Base-by-base conservation (phyloP, 1,140 invertebrate species). In the Orius insidiosus region DNA sequence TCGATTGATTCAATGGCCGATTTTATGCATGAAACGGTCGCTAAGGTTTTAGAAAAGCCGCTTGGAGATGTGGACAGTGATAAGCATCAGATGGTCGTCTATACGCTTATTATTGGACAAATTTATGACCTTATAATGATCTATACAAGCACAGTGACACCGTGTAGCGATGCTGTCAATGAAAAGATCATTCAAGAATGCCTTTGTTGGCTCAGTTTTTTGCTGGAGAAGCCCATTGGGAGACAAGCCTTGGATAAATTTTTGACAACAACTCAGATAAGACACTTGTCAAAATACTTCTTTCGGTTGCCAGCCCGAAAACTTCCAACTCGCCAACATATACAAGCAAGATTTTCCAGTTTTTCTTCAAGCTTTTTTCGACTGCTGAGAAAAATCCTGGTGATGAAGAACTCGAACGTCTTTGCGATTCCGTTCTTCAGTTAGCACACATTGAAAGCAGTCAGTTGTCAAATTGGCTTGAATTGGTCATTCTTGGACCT, bases 241-340 rank as follows among this genome's bases (percentile, higher is more conserved):
- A 72, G 81, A 37, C 71, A 76, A 54, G 86, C 88, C 0, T 72
- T 93, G 52, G 77, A 84, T 47, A 67, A 74, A 49, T 87, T 92
- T 54, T 90, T 49, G 53, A 54, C 30, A 48, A 48, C 32, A 34
- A 39, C 49, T 70, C 69, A 2, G 56, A 65, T 48, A 55, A 63
- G 61, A 68, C 70, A 59, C 59, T 84, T 33, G 66, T 81, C 1
- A 78, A 78, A 38, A 68, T 92, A 11, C 60, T 92, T 8, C 62
- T 90, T 13, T 77, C 77, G 0, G 75, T 82, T 5, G 74, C 83
- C 0, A 68, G 69, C 35, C 71, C 74, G 0, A 71, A 75, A 49
- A 62, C 80, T 16, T 75, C 75, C 1, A 71, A 75, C 10, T 54
- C 56, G 5, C 30, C 47, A 49, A 68, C 73, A 10, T 90, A 86